Base-by-base conservation (phyloP, 2,797 vertebrate genomes). In the Triplophysa yarkandensis region DNA sequence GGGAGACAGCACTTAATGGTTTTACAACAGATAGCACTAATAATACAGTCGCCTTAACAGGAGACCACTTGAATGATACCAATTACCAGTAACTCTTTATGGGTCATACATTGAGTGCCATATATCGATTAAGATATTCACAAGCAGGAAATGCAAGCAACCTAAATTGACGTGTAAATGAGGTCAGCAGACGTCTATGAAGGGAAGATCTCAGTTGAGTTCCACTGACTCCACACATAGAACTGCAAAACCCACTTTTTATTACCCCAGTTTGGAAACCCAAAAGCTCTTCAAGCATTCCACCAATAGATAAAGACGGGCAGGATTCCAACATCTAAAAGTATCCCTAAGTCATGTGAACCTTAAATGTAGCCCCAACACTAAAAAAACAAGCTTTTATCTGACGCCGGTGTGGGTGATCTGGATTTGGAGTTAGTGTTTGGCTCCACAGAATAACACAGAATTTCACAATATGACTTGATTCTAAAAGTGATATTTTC, bases 11-110 rank as follows among this genome's bases (percentile, higher is more conserved):
- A 14, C 65, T 64, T 44, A 71, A 70, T 76, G 50, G 69, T 68
- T 69, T 85, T 78, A 81, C 48, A 78, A 85, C 81, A 83, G 71
- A 68, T 77, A 74, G 83, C 78, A 78, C 82, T 82, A 82, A 83
- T 81, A 86, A 81, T 67, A 73, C 43, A 77, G 69, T 83, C 84
- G 74, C 81, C 70, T 67, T 55, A 60, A 74, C 78, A 57, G 82
- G 76, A 86, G 73, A 68, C 76, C 82, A 85, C 66, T 74, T 71
- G 78, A 79, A 78, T 78, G 73, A 66, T 74, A 81, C 57, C 70
- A 67, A 83, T 85, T 79, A 78, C 83, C 84, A 82, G 83, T 82
- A 46, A 50, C 41, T 61, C 71, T 81, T 80, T 77, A 80, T 82
- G 73, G 82, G 82, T 80, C 74, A 70, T 46, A 79, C 78, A 78